Percentiles rank a stretch among this genome's conserved stretches.
phyloP scores from a whole-genome alignment of 2,888 invertebrate species.

The Amorpha juglandis region DNA sequence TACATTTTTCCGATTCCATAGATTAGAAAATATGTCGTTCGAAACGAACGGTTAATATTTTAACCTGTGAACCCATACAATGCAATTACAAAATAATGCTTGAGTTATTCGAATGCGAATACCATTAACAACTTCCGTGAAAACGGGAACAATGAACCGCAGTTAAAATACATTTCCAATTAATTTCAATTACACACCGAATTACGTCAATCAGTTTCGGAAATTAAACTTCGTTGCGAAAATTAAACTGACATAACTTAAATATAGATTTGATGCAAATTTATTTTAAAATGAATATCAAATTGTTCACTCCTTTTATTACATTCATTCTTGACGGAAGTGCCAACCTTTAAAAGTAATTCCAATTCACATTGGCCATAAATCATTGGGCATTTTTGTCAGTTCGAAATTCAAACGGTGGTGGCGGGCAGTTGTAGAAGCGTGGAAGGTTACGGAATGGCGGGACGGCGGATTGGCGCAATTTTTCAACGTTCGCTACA shows the following conservation, averaged over 20 bases:
- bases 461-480: constrained; percentile 44
- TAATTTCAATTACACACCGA: constrained; percentile 7
- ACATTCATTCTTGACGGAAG: constrained; percentile 2
- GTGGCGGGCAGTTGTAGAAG: constrained; percentile 3
- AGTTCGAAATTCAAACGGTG: constrained; percentile 51
- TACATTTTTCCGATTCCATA: not conserved
- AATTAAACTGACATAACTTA: not conserved
- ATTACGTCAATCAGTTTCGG: constrained; percentile 1
- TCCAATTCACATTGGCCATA: constrained; percentile 47
- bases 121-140: not conserved
- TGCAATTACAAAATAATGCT: not conserved
- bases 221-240: not conserved
- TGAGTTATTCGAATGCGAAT: not conserved
- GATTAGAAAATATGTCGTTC: not conserved
- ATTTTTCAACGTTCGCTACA: constrained; percentile 49
- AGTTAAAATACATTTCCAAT: constrained; percentile 3
- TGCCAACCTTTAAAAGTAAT: constrained; percentile 34
- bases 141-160: not conserved
- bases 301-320: not conserved
- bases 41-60: no score
- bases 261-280: not conserved
- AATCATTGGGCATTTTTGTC: constrained; percentile 52
- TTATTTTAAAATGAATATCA: not conserved
- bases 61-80: not conserved
- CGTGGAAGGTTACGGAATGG: constrained; percentile 28